Conservation (phyloP, 2,113 vertebrate species). For the Phyllopteryx taeniolatus region DNA sequence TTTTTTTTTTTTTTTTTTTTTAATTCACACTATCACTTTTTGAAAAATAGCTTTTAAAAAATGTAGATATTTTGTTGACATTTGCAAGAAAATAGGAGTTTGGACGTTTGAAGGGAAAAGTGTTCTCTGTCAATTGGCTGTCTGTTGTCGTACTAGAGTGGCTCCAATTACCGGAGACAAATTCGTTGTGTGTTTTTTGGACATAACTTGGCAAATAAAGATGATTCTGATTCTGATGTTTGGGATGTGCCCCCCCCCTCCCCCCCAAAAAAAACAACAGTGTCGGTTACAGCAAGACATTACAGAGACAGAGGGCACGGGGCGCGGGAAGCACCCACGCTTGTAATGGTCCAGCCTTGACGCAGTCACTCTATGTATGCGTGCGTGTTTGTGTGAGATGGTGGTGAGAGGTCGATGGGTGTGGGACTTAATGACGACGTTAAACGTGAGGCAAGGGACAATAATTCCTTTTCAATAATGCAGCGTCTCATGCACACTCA, state of each 20-base stretch:
- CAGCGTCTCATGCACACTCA: not conserved
- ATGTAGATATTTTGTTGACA: not conserved
- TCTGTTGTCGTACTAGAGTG: too few relatives aligned
- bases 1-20: not conserved
- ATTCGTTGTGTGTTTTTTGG: too few relatives aligned
- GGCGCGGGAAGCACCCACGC: constrained; percentile 1
- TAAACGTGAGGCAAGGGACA: not conserved
- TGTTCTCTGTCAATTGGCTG: too few relatives aligned
- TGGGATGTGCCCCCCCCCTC: not conserved
- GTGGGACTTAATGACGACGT: constrained; percentile 4
- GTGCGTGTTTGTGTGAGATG: not conserved
- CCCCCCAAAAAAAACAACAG: not conserved
- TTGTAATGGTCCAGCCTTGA: constrained; percentile 5
- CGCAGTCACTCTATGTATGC: not conserved
- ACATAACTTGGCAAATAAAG: too few relatives aligned
- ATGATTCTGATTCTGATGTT: not conserved
- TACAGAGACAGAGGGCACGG: not conserved
- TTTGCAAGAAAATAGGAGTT: not conserved
- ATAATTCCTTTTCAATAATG: not conserved
- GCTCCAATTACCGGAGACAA: too few relatives aligned
- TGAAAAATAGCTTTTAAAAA: not conserved
- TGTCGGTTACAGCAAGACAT: not conserved
- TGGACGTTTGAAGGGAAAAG: not conserved
- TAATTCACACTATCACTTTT: not conserved
- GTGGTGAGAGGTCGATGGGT: constrained; percentile 3